phyloP scores from a whole-genome alignment of 2,113 vertebrate species.

The Rhineura floridana region DNA sequence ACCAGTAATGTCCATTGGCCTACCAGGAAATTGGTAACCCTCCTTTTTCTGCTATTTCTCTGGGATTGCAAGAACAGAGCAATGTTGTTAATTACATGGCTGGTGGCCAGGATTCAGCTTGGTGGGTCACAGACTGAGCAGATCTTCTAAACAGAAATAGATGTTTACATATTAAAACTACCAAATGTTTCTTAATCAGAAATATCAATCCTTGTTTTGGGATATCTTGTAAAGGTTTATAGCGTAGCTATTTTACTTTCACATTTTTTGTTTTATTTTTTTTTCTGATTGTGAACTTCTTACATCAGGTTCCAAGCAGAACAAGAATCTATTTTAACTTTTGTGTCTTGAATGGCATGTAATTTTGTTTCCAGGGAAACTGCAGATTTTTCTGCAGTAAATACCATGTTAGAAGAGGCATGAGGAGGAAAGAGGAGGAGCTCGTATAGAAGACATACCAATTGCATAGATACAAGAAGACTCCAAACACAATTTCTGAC shows the following conservation, averaged over 20 bases:
- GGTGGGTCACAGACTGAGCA: not conserved
- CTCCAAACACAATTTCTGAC: not conserved
- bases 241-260: not conserved
- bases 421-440: slow-evolving; percentile 1
- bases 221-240: not conserved
- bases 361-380: slow-evolving; percentile 61
- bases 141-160: not conserved
- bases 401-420: slow-evolving; percentile 5
- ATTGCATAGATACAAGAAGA: slow-evolving; percentile 24
- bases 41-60: not conserved
- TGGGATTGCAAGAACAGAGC: not conserved
- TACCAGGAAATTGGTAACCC: not conserved
- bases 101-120: not conserved
- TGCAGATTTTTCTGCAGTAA: slow-evolving; percentile 28
- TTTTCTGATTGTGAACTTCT: slow-evolving; percentile 30
- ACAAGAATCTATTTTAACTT: slow-evolving; percentile 40
- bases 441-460: slow-evolving; percentile 27
- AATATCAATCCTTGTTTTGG: not conserved
- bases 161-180: not conserved
- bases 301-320: slow-evolving; percentile 2
- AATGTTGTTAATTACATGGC: not conserved
- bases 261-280: not conserved
- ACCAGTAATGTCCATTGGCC: not conserved
- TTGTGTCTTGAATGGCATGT: slow-evolving; percentile 33
- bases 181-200: not conserved